Base-by-base conservation (phyloP, 2,113 vertebrate species). In the Oreochromis niloticus region DNA sequence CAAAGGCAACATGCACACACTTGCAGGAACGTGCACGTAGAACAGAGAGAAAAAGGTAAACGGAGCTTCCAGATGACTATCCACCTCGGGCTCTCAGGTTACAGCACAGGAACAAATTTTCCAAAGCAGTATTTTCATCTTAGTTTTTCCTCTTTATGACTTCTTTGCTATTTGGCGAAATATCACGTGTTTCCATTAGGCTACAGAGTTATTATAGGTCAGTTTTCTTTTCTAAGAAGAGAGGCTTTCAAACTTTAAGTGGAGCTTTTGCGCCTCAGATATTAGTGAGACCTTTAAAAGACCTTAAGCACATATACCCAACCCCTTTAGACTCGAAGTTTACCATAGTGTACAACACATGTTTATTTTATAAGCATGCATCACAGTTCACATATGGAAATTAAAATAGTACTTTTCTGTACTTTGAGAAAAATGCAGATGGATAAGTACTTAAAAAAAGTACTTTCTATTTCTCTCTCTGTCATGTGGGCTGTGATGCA, bases 61-160 rank as follows among this genome's bases (percentile, higher is more conserved):
- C 71, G 56, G 88, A 93, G 89, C 93, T 87, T 95, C 93, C 94
- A 95, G 93, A 94, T 94, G 94, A 91, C 88, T 90, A 85, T 90
- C 86, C 85, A 34, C 82, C 50, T 11, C 24, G 22, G 59, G 48
- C 3, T 94, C 92, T 96, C 93, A 87, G 85, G 85, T 95, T 95
- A 85, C 95, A 91, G 86, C 93, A 78, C 93, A 91, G 86, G 86
- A 88, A 87, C 78, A 91, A 6, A 91, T 91, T 94, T 95, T 95
- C 93, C 93, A 94, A 93, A 94, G 92, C 90, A 93, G 27, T 85
- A 63, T 93, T 92, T 91, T 92, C 86, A 88, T 93, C 43, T 89
- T 79, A 63, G 73, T 85, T 92, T 92, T 92, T 92, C 90, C 88
- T 82, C 80, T 89, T 81, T 27, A 55, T 79, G 73, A 73, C 78